These are phyloP conservation scores for Drosophila takahashii DNA, from an alignment of 1,140 invertebrate species.

Conservation along the genomic window DNA sequence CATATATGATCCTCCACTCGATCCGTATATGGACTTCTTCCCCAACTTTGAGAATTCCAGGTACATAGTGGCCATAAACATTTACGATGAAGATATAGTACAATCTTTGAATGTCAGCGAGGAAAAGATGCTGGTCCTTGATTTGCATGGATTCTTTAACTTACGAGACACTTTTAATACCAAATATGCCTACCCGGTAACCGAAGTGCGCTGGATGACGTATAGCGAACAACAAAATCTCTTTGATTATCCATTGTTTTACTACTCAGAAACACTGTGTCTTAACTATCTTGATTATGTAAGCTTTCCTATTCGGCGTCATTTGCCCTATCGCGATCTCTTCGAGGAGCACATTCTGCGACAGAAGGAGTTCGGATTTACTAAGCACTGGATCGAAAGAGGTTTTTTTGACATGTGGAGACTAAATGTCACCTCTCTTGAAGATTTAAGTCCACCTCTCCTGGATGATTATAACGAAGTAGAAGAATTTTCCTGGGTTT, in stretches of 20 bases:
- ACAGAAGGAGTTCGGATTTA: constrained; percentile 50
- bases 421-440: background rate
- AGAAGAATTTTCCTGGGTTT: constrained; percentile 36
- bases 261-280: constrained; percentile 50
- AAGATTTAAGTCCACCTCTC: constrained; percentile 23
- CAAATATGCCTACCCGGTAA: constrained; percentile 38
- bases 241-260: constrained; percentile 42
- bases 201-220: constrained; percentile 32
- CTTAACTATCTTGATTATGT: constrained; percentile 19
- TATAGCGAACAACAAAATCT: constrained; percentile 52
- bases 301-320: constrained; percentile 23
- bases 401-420: constrained; percentile 55
- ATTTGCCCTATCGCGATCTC: constrained; percentile 58
- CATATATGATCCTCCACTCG: constrained; percentile 41
- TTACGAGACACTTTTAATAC: constrained; percentile 52
- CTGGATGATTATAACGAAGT: constrained; percentile 14
- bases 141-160: background rate
- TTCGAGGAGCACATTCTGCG: constrained; percentile 50
- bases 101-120: background rate
- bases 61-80: constrained; percentile 16
- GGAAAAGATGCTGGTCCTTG: background rate
- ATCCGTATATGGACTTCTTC: constrained; percentile 9
- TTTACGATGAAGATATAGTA: background rate
- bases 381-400: constrained; percentile 31
- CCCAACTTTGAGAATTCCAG: constrained; percentile 31